These are phyloP conservation scores for Acronicta psi DNA, from an alignment of 2,888 invertebrate genomes.

Conservation along the genomic window DNA sequence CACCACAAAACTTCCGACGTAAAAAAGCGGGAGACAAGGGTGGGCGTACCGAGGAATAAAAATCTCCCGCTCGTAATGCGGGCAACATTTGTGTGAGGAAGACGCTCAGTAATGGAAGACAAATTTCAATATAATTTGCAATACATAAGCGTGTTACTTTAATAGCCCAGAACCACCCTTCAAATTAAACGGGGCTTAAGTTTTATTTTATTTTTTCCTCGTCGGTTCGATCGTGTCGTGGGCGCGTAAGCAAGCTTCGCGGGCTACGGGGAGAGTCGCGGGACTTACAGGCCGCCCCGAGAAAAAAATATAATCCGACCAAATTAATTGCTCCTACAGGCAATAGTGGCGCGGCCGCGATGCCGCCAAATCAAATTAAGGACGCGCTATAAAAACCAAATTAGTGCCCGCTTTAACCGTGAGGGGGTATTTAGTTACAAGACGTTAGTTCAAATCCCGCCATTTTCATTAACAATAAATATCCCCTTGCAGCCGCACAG, in stretches of 20 bases:
- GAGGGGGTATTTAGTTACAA: constrained; percentile 89
- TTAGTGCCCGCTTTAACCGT: constrained; percentile 89
- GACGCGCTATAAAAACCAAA: constrained; percentile 89
- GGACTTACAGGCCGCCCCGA: constrained; percentile 70
- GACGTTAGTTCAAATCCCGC: constrained; percentile 89
- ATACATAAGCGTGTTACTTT: constrained; percentile 90
- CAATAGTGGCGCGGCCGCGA: constrained; percentile 87
- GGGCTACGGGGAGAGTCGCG: constrained; percentile 64
- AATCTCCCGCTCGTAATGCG: constrained; percentile 88
- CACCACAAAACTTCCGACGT: constrained; percentile 86
- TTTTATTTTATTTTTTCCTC: constrained; percentile 89
- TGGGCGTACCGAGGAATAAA: constrained; percentile 86
- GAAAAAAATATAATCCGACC: constrained; percentile 88
- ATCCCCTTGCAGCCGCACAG: constrained; percentile 86
- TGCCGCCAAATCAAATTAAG: constrained; percentile 90
- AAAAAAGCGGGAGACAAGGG: constrained; percentile 88
- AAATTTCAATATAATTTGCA: constrained; percentile 90
- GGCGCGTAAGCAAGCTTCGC: constrained; percentile 70
- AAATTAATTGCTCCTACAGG: constrained; percentile 89
- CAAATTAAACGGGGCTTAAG: constrained; percentile 90
- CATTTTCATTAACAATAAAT: constrained; percentile 90
- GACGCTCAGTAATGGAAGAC: constrained; percentile 89
- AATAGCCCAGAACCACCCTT: constrained; percentile 90
- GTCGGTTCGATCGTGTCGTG: constrained; percentile 79
- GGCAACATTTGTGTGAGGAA: constrained; percentile 89